Evolutionary conservation across 2,113 vertebrate species (phyloP), one percentile per base, ranked within the genome.

Genomic region (Parotia lawesii): DNA sequence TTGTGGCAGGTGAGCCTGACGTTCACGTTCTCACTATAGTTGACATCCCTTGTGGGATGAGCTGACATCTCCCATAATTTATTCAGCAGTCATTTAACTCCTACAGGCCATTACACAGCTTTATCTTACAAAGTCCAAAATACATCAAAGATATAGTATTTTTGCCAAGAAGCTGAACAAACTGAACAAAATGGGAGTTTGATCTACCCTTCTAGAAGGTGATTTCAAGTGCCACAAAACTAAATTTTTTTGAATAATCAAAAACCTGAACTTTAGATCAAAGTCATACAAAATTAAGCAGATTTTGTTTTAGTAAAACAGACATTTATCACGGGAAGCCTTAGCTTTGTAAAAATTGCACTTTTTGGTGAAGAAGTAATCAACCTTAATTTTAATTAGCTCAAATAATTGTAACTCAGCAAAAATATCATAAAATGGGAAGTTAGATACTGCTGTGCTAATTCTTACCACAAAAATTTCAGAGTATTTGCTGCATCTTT

Each of bases 71-170:
- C 37, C 77, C 69, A 56, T 44, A 48, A 89, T 73, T 85, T 78
- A 85, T 85, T 85, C 87, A 75, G 44, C 45, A 78, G 61, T 19
- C 38, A 65, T 76, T 65, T 84, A 82, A 54, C 45, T 92, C 48
- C 87, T 86, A 75, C 31, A 60, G 45, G 38, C 70, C 80, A 50
- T 33, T 69, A 29, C 37, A 78, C 1, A 23, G 53, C 37, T 87
- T 81, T 37, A 67, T 38, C 45, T n/a, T 28, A 61, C 11, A 24
- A 67, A 79, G 48, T 51, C 19, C 38, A 62, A 82, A 87, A 82
- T 37, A 29, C 25, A 51, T 42, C 58, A 91, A 37, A 84, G 12
- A 51, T 27, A 24, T 0, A 44, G 33, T 16, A 37, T 35, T 83
- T 82, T 60, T 77, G 37, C 18, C 25, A 87, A 53, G 31, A 66